Base-by-base conservation (phyloP, 2,797 vertebrate species). In the Acanthiza pusilla region DNA sequence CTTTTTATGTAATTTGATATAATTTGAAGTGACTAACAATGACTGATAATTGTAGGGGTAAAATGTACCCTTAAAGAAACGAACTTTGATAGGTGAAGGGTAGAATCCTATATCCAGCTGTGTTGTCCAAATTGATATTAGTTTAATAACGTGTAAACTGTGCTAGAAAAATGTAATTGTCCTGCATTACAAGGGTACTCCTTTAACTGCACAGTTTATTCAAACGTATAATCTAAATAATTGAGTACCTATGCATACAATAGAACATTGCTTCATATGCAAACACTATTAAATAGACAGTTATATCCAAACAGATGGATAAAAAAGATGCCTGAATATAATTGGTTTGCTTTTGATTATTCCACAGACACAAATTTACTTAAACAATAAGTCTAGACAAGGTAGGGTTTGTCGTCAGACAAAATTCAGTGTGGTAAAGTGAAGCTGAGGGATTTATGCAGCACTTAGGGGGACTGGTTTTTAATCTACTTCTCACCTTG, bases 321-420 rank as follows among this genome's bases (percentile, higher is more conserved):
- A 97, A 98, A 96, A 97, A 98, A 96, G 95, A 98, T 97, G 96
- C 97, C 92, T 93, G 91, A 94, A 97, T 82, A 68, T 98, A 98
- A 98, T 98, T 98, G 97, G 96, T 98, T 98, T 98, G 96, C 97
- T 98, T 98, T 97, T 98, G 97, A 98, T 98, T 97, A 97, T 98
- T 97, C 94, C 89, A 97, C 80, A 96, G 97, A 98, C 97, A 96
- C 91, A 97, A 97, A 97, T 98, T 98, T 97, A 97, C 96, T 97
- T 97, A 97, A 97, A 97, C 96, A 97, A 96, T 97, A 97, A 97
- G 74, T 92, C 95, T 94, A 84, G 92, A 96, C 71, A 96, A 93
- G 94, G 77, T 93, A 95, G 84, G 88, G 88, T 96, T 97, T 97
- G 95, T 90, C 95, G 92, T 92, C 92, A 93, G 88, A 94, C 88